These are phyloP conservation scores for Cynoglossus semilaevis DNA, from an alignment of 2,113 vertebrate genomes.

Conservation along the genomic window DNA sequence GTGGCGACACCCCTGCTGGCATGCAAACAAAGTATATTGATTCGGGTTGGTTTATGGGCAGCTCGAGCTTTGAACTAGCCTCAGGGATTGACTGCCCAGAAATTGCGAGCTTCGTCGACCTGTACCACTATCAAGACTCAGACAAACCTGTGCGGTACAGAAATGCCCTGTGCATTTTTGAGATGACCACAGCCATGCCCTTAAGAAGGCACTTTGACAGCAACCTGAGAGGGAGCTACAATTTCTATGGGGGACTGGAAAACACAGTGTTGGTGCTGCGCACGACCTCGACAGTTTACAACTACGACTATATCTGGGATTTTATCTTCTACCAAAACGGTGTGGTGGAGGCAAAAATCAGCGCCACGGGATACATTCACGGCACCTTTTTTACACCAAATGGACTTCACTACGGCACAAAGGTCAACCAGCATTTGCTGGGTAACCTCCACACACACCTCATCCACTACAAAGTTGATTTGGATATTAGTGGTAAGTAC, in stretches of 20 bases:
- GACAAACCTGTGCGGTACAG: slow-evolving; percentile 77
- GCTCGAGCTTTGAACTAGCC: slow-evolving; percentile 79
- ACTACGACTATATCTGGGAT: slow-evolving; percentile 97
- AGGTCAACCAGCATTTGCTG: slow-evolving; percentile 82
- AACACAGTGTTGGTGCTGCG: slow-evolving; percentile 84
- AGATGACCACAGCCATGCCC: slow-evolving; percentile 83
- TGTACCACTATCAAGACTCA: slow-evolving; percentile 81
- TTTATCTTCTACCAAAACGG: slow-evolving; percentile 88
- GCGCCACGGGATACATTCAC: slow-evolving; percentile 87
- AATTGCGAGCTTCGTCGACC: slow-evolving; percentile 80
- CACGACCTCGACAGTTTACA: slow-evolving; percentile 88
- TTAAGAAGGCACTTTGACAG: slow-evolving; percentile 86
- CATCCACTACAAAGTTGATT: slow-evolving; percentile 89
- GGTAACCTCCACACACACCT: slow-evolving; percentile 92
- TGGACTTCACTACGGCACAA: slow-evolving; percentile 81
- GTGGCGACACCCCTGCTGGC: slow-evolving; percentile 82
- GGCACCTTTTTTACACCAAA: slow-evolving; percentile 85
- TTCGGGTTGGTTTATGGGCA: slow-evolving; percentile 86
- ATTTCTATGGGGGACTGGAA: slow-evolving; percentile 84
- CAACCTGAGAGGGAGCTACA: slow-evolving; percentile 79
- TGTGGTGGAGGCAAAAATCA: slow-evolving; percentile 86
- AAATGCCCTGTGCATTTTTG: slow-evolving; percentile 85
- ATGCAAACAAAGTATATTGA: slow-evolving; percentile 94
- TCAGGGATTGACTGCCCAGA: slow-evolving; percentile 88
- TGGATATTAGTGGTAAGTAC: slow-evolving; percentile 85